Conservation (phyloP, 2,888 invertebrate species). For the Zaprionus bogoriensis region DNA sequence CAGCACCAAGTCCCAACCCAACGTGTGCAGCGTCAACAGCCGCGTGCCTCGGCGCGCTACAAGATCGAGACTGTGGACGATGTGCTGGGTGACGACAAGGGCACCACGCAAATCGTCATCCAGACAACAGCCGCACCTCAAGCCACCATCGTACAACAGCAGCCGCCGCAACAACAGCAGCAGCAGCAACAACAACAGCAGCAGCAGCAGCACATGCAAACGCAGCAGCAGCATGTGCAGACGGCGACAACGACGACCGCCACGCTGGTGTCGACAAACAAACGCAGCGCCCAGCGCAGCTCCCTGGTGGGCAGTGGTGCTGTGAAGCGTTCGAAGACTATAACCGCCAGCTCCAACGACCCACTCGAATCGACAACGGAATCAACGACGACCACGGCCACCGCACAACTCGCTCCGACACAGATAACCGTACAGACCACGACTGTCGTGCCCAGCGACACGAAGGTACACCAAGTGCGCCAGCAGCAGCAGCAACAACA, state of each 20-base stretch:
- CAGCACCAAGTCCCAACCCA: slow-evolving; percentile 82
- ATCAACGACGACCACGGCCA: slow-evolving; percentile 82
- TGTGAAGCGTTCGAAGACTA: slow-evolving; percentile 78
- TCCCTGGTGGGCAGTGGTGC: slow-evolving; percentile 66
- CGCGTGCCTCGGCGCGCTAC: slow-evolving; percentile 82
- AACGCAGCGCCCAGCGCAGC: slow-evolving; percentile 81
- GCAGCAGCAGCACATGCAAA: slow-evolving; percentile 68
- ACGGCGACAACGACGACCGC: slow-evolving; percentile 76
- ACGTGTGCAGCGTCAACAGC: slow-evolving; percentile 80
- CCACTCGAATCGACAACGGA: slow-evolving; percentile 85
- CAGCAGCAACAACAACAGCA: slow-evolving; percentile 67
- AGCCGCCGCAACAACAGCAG: slow-evolving; percentile 61
- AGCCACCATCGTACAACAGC: slow-evolving; percentile 75
- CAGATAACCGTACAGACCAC: slow-evolving; percentile 67
- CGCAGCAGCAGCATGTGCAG: slow-evolving; percentile 68
- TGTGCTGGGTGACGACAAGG: slow-evolving; percentile 85
- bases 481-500: slow-evolving; percentile 54
- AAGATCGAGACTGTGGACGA: slow-evolving; percentile 86
- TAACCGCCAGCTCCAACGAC: slow-evolving; percentile 79
- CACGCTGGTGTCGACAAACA: slow-evolving; percentile 79
- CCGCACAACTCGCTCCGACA: slow-evolving; percentile 58
- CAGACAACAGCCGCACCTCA: slow-evolving; percentile 83
- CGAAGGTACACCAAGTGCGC: slow-evolving; percentile 56
- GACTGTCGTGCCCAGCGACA: slow-evolving; percentile 50
- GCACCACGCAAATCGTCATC: slow-evolving; percentile 84